Evolutionary conservation across 1,140 invertebrate genomes (phyloP).

Genomic region (Ladona fulva): DNA sequence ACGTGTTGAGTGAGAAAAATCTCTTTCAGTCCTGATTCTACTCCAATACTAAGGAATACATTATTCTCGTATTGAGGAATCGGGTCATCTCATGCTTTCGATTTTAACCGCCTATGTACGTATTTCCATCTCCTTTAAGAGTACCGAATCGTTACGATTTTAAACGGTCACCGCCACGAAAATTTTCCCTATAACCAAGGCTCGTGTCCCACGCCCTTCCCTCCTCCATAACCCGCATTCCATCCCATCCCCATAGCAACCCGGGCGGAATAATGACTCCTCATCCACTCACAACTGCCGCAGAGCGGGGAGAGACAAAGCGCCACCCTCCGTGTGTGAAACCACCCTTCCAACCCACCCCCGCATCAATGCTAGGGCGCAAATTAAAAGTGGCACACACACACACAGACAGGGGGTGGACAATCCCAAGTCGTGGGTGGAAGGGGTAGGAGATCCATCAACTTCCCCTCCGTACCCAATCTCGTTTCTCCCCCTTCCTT

Average conservation of each 20-base stretch:
- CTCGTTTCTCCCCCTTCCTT: not conserved
- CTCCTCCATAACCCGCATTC: not conserved
- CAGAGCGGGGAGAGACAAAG: not conserved
- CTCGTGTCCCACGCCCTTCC: not conserved
- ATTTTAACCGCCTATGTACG: too few species aligned
- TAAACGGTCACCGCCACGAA: too few species aligned
- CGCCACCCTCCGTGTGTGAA: not conserved
- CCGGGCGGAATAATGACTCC: not conserved
- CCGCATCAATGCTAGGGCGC: not conserved
- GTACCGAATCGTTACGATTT: too few species aligned
- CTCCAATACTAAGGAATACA: too few species aligned
- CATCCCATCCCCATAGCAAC: not conserved
- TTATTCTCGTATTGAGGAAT: too few species aligned
- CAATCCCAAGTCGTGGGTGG: not conserved
- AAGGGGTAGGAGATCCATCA: not conserved
- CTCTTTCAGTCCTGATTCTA: too few species aligned
- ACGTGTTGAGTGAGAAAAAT: too few species aligned
- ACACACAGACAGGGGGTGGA: not conserved
- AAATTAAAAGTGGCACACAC: slow-evolving; percentile 1
- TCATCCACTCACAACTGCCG: not conserved
- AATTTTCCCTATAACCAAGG: too few species aligned
- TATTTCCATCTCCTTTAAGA: too few species aligned
- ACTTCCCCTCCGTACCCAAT: not conserved
- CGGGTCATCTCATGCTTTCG: too few species aligned
- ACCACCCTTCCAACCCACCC: not conserved